A percentile compares a stretch with the other conserved stretches of the same genome.
Evolutionary conservation across 1,140 invertebrate genomes (phyloP).

Genomic region (Trichomalopsis sarcophagae): DNA sequence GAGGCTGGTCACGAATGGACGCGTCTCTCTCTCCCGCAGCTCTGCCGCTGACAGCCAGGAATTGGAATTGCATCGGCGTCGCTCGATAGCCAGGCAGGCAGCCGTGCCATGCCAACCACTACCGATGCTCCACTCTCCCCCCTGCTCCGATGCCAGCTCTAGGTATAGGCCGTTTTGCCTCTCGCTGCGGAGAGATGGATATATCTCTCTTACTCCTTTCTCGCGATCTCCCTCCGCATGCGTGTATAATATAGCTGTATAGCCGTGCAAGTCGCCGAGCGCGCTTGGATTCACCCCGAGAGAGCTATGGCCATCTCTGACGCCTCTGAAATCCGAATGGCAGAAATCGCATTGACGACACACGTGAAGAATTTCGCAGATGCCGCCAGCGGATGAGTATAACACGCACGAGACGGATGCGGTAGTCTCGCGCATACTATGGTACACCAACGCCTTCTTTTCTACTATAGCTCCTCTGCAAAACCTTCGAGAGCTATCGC

Average conservation of each 20-base stretch:
- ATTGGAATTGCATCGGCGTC: conserved; percentile 76
- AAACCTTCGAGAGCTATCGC: not conserved
- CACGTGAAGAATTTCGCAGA: not conserved
- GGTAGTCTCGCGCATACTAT: not conserved
- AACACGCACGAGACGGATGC: not conserved
- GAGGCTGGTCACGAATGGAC: conserved; percentile 74
- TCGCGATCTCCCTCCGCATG: not conserved
- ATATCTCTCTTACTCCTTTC: not conserved
- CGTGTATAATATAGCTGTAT: not conserved
- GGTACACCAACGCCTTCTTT: no score
- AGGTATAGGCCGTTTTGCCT: conserved; percentile 19
- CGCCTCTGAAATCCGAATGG: not conserved
- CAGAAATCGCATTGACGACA: conserved; percentile 22
- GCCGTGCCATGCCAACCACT: conserved; percentile 57
- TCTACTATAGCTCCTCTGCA: not conserved
- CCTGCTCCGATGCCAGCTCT: not conserved
- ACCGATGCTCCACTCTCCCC: conserved; percentile 56
- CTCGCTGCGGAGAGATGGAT: not conserved
- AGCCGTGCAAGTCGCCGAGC: conserved; percentile 3
- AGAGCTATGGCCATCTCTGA: not conserved
- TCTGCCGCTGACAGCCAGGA: conserved; percentile 76
- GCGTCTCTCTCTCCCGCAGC: conserved; percentile 75
- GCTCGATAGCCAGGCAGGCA: conserved; percentile 73
- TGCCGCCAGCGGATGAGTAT: not conserved
- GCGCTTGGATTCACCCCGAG: conserved; percentile 22